Evolutionary conservation across 1,140 invertebrate genomes (phyloP), one percentile per base, ranked within the genome.

Genomic region (Amyelois transitella): DNA sequence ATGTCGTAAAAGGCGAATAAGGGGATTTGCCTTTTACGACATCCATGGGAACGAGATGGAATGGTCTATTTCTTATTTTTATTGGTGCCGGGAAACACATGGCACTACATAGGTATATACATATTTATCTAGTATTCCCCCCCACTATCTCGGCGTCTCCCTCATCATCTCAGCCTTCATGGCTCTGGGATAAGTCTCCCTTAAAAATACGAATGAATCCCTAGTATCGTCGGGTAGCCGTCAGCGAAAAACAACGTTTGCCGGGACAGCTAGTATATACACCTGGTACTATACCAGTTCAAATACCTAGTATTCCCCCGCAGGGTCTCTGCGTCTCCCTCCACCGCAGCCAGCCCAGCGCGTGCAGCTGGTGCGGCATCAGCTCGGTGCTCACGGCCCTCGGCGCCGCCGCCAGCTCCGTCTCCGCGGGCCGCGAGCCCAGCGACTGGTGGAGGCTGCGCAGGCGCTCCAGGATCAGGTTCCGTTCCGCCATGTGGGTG

Each of bases 311-410:
- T 32, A 96, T 93, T 1, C 96, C 97, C 6, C 96, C 97, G 38
- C 91, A 74, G 0, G 97, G 96, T 61, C 91, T 90, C 81, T 97
- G 94, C 5, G 88, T 89, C 86, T 99, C 97, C 45, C 97, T 87
- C 96, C 96, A 99, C 0, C 91, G 58, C 52, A 99, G 86, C 97
- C 97, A 99, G 8, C 94, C 91, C 0, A 99, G 83, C 1, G 96
- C 97, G 68, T 95, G 92, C 65, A 92, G 90, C 81, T 99, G 98
- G 89, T 99, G 97, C 1, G 90, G 82, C 95, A 98, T 95, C 1
- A 99, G 86, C 18, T 80, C 18, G 0, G 95, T 89, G 64, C 88
- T 91, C 0, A 98, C 75, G 0, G 91, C 66, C 7, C 48, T 66
- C 10, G 50, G 0, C 71, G 93, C 86, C 0, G 89, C 78, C 0